Evolutionary conservation across 2,888 invertebrate genomes (phyloP), one percentile per base, ranked within the genome.

Genomic region (Lordiphosa andalusiaca): DNA sequence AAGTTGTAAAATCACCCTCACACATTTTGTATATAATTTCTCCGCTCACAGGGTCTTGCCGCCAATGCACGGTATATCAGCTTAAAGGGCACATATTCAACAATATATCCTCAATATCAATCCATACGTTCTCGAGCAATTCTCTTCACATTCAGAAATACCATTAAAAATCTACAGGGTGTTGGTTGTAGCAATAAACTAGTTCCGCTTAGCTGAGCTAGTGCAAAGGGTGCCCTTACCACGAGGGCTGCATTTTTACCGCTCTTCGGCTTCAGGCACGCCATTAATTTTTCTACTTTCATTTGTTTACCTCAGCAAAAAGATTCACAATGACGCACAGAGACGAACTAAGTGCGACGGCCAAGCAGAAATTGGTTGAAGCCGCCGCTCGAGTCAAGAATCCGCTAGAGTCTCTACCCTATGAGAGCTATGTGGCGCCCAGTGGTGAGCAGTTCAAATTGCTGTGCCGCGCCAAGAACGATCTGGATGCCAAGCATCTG

Each of bases 281-380:
- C 44, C 33, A 13, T 33, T 4, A 0, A 21, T n/a, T 30, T 33
- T 30, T 33, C 9, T 0, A 6, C n/a, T 30, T 33, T 2, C 2
- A 21, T 21, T 40, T 40, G 40, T 44, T 44, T 16, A 33, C 33
- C 30, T 30, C 3, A 25, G 4, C 9, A 9, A 7, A 2, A 35
- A 6, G 19, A 13, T 12, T 50, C 50, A 47, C 4, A 59, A 88
- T 88, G 89, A 65, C 84, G 7, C 77, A 82, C 48, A 36, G 69
- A 2, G 76, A 71, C 30, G 83, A 81, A 10, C 71, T 83, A 2
- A 80, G 84, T 44, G 74, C 76, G 4, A 67, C 84, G 7, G 71
- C 62, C 7, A 88, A 88, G 53, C 90, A 90, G 47, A 88, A 86
- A 69, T 70, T 75, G 7, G 86, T 90, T 10, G 89, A 89, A 71